Evolutionary conservation across 1,140 invertebrate species (phyloP), one percentile per base, ranked within the genome.

Genomic region (Rhagoletis zephyria): DNA sequence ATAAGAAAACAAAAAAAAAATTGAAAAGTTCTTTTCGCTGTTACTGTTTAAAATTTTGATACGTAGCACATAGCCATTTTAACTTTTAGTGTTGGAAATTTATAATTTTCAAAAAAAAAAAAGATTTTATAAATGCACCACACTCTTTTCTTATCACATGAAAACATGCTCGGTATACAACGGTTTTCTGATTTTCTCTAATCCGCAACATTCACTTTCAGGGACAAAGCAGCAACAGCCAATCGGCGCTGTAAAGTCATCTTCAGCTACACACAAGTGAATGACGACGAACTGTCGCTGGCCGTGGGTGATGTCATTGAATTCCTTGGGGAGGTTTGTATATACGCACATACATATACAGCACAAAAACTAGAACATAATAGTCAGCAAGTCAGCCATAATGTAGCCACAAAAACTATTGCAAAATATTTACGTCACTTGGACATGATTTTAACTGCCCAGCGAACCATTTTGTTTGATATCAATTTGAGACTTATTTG

Each of bases 201-300:
- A 81, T n/a, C 30, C 89, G 14, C 42, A 4, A 9, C 19, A 85
- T 61, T 12, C 40, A 61, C 4, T 85, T 88, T 56, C 90, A 94
- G 93, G 89, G 92, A 93, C 89, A 93, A 93, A 90, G 93, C 94
- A 88, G 94, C 94, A 88, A 91, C 89, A 93, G 93, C 87, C 93
- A 92, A 94, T 90, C 95, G 95, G 88, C 95, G 95, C 90, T 97
- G 97, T 92, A 95, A 95, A 92, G 98, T 97, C 48, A 94, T 98
- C 60, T 99, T 97, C 93, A 97, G 97, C 91, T 99, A 99, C 93
- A 95, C 96, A 87, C 98, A 98, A 77, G 96, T 96, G 77, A 98
- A 99, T 93, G 96, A 97, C 89, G 98, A 99, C 93, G 98, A 99
- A 93, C 93, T 99, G 87, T 95, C 95, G 86, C 94, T 99, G 85